phyloP scores from a whole-genome alignment of 1,140 invertebrate species.

The Limonius californicus region DNA sequence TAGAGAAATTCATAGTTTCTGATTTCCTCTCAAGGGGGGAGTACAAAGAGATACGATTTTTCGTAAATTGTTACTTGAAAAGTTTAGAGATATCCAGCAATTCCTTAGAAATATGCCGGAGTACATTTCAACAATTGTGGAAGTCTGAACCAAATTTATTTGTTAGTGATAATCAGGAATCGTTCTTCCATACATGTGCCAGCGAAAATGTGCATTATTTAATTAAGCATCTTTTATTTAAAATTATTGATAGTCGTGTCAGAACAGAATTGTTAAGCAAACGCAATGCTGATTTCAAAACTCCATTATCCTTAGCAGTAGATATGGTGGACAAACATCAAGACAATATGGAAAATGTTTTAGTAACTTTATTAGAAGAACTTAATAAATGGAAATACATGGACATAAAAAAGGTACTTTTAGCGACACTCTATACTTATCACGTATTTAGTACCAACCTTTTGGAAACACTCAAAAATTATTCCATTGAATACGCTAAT shows the following conservation, averaged over 20 bases:
- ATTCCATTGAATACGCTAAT: background rate
- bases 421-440: background rate
- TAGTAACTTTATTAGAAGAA: background rate
- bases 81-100: background rate
- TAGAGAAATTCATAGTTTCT: background rate
- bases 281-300: background rate
- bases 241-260: background rate
- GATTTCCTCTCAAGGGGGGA: background rate
- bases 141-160: too few species aligned
- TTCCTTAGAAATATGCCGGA: too few species aligned
- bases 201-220: background rate
- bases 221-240: background rate
- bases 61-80: background rate
- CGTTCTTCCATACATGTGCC: background rate
- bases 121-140: too few species aligned
- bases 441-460: background rate
- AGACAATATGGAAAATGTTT: background rate
- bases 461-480: background rate
- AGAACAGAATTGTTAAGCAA: background rate
- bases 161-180: background rate
- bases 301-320: background rate
- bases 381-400: background rate
- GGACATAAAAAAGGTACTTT: background rate
- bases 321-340: background rate
- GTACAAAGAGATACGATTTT: background rate